A percentile compares a stretch with the other conserved stretches of the same genome.
These are phyloP conservation scores for Diarsia mendica DNA, from an alignment of 2,888 invertebrate genomes.

Conservation along the genomic window DNA sequence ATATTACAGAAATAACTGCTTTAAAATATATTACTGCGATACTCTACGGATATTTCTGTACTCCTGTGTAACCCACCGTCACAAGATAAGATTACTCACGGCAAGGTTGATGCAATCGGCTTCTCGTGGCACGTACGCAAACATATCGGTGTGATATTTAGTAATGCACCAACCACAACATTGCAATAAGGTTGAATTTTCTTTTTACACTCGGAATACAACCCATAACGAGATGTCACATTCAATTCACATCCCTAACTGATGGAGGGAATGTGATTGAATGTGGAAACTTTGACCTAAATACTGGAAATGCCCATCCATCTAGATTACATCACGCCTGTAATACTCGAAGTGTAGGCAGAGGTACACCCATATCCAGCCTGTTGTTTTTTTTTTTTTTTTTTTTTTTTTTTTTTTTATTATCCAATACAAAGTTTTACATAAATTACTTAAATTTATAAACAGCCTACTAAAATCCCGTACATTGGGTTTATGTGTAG, in stretches of 20 bases:
- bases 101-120: conserved; percentile 17
- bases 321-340: too few species aligned
- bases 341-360: too few species aligned
- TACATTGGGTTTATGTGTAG: too few species aligned
- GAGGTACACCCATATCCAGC: too few species aligned
- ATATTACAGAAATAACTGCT: not conserved
- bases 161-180: conserved; percentile 15
- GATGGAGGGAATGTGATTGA: too few species aligned
- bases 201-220: not conserved
- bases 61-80: not conserved
- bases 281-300: conserved; percentile 43
- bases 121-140: conserved; percentile 17
- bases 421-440: too few species aligned
- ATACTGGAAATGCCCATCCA: conserved; percentile 31
- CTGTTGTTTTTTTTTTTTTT: too few species aligned
- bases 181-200: conserved; percentile 2
- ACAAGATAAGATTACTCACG: not conserved
- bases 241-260: conserved; percentile 8
- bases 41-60: not conserved
- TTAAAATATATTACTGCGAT: not conserved
- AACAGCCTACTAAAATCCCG: too few species aligned
- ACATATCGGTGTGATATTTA: not conserved
- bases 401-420: too few species aligned
- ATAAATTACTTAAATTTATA: too few species aligned
- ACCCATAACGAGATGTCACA: conserved; percentile 18